Evolutionary conservation across 2,113 vertebrate genomes (phyloP), one percentile per base, ranked within the genome.

Genomic region (Cheilinus undulatus): DNA sequence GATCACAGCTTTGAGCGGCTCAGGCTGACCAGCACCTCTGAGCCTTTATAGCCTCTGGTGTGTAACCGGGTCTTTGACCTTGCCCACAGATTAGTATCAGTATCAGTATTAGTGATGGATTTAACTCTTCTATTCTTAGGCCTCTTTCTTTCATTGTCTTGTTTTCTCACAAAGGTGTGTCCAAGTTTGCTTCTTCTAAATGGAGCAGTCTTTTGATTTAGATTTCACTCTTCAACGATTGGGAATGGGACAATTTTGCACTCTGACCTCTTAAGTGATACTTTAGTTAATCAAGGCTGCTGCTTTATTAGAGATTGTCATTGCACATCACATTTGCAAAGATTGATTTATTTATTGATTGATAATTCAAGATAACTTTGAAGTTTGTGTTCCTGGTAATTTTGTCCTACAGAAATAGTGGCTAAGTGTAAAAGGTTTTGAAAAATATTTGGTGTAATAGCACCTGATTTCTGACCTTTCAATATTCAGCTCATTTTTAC

Each of bases 21-120:
- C 70, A 82, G 72, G 73, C 74, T 89, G 88, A 91, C 88, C 89
- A 88, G 59, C 72, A 88, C 75, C 84, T 82, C 45, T 78, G 68
- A 87, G 86, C 71, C 73, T 80, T 48, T 57, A 48, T 85, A 82
- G 88, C 89, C 91, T 85, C 83, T 89, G 86, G 89, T 89, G 78
- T 81, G 73, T 88, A 89, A 90, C 87, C 22, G 76, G 90, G 88
- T 93, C 92, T 93, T 93, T 92, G 91, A 94, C 92, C 90, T 93
- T 93, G 90, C 80, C 65, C 80, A 77, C 68, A 92, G 93, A 93
- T 93, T 94, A 93, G 92, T 92, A 93, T 93, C 92, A 89, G 76
- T 93, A 88, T 92, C 93, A 87, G 83, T 76, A 83, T 82, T 86
- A 82, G 83, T 50, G 78, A 85, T 75, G 75, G 82, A 86, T 89